These are phyloP conservation scores for Ranitomeya imitator DNA, from an alignment of 2,113 vertebrate genomes.

Conservation along the genomic window DNA sequence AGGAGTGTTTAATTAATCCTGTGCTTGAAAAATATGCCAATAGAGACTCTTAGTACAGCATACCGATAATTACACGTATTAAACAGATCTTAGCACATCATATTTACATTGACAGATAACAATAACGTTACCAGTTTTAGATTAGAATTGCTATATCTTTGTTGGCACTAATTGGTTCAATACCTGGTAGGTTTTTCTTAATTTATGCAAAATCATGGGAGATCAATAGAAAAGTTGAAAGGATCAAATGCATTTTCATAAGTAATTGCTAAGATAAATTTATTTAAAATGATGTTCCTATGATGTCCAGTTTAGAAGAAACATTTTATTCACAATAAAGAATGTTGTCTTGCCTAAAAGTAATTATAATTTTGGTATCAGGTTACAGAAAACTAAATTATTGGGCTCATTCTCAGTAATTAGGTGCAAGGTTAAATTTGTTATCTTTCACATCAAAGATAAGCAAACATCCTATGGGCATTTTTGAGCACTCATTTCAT, in stretches of 20 bases:
- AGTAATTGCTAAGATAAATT: slow-evolving; percentile 29
- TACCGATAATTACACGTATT: slow-evolving; percentile 43
- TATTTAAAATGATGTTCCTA: background rate
- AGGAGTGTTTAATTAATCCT: slow-evolving; percentile 46
- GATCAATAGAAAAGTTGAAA: slow-evolving; percentile 23
- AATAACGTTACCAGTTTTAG: slow-evolving; percentile 29
- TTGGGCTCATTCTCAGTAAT: slow-evolving; percentile 15
- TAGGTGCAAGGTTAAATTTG: slow-evolving; percentile 21
- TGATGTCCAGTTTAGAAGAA: slow-evolving; percentile 3
- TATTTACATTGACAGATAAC: slow-evolving; percentile 37
- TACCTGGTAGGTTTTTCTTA: slow-evolving; percentile 39
- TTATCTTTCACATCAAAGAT: slow-evolving; percentile 29
- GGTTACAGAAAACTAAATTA: background rate
- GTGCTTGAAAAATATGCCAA: slow-evolving; percentile 36
- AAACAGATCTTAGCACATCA: slow-evolving; percentile 37
- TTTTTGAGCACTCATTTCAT: background rate
- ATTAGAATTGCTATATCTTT: slow-evolving; percentile 35
- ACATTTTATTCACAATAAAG: slow-evolving; percentile 7
- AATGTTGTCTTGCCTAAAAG: background rate
- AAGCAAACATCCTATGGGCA: background rate
- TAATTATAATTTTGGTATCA: slow-evolving; percentile 42
- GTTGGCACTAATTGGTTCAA: slow-evolving; percentile 48
- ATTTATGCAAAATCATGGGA: slow-evolving; percentile 32
- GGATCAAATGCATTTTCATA: slow-evolving; percentile 6
- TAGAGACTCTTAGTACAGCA: slow-evolving; percentile 16